Conservation (phyloP, 2,797 vertebrate species). For the Tinamus major region DNA sequence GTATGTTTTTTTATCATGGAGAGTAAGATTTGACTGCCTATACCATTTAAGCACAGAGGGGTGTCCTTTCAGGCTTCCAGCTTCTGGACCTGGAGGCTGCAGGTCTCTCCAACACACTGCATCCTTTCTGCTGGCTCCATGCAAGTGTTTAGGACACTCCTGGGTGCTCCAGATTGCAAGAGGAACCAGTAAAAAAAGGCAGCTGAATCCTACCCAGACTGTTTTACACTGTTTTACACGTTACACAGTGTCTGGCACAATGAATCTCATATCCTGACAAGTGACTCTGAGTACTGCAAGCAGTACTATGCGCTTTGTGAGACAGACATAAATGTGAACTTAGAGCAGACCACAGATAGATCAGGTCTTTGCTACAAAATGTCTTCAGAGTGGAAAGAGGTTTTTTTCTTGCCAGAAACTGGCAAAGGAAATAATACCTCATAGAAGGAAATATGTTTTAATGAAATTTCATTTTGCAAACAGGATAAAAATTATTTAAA, state of each 20-base stretch:
- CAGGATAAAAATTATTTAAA: background rate
- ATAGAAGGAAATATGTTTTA: background rate
- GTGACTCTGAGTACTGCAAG: background rate
- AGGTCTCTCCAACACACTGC: background rate
- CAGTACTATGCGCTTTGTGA: background rate
- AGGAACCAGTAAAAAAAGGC: background rate
- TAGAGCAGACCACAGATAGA: background rate
- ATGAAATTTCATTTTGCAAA: slow-evolving; percentile 23
- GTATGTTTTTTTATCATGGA: background rate
- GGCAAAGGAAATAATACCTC: background rate
- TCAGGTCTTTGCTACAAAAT: slow-evolving; percentile 9
- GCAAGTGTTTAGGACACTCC: background rate
- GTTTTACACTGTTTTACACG: background rate
- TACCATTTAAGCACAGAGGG: background rate
- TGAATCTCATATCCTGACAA: slow-evolving; percentile 24
- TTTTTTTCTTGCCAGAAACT: background rate
- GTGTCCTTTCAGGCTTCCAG: background rate
- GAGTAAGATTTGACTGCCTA: background rate
- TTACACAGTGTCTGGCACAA: slow-evolving; percentile 5
- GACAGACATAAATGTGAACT: slow-evolving; percentile 2
- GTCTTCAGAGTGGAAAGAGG: background rate
- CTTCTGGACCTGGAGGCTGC: background rate
- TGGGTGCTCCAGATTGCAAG: background rate
- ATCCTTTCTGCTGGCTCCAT: background rate
- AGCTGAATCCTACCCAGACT: slow-evolving; percentile 14